Evolutionary conservation across 1,140 invertebrate genomes (phyloP), one percentile per base, ranked within the genome.

Genomic region (Cherax quadricarinatus): DNA sequence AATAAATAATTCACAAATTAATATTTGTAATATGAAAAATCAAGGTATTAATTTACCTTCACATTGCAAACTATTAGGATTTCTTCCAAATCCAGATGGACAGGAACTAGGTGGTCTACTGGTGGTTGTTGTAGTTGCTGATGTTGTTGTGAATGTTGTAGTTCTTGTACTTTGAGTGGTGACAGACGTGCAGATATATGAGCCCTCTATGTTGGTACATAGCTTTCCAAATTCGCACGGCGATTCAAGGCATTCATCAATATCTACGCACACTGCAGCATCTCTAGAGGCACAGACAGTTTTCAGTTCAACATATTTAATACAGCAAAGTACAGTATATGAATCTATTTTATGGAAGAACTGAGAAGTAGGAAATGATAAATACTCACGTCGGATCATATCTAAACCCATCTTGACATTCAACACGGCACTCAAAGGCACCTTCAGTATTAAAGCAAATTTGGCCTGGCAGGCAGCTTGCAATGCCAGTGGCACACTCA

Each of bases 401-500:
- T 89, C 73, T 91, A 49, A 93, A 94, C 70, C 94, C 94, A 88
- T 92, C 92, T 49, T 93, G 81, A 78, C 94, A 94, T 70, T 93
- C 93, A 49, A 93, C 91, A 41, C 91, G 84, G 78, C 94, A 94
- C 66, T 93, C 92, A 73, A 93, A 94, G 18, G 93, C 85, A 75
- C 94, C 94, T 51, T 93, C 89, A 3, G 91, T 94, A 82, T 94
- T 94, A 51, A 92, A 82, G 73, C 94, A 94, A 18, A 92, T 91
- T 85, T 94, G 93, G 16, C 93, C 94, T n/a, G 88, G 91, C 0
- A 93, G 88, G 62, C 94, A 94, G 41, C 81, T 90, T 2, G 85
- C 82, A 7, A 66, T 51, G 14, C 89, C 90, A 30, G 92, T 90
- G 14, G 53, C 93, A 93, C 97, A 97, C 95, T 97, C 97, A 93